These are phyloP conservation scores for Tachycineta bicolor DNA, from an alignment of 2,113 vertebrate genomes.

Conservation along the genomic window DNA sequence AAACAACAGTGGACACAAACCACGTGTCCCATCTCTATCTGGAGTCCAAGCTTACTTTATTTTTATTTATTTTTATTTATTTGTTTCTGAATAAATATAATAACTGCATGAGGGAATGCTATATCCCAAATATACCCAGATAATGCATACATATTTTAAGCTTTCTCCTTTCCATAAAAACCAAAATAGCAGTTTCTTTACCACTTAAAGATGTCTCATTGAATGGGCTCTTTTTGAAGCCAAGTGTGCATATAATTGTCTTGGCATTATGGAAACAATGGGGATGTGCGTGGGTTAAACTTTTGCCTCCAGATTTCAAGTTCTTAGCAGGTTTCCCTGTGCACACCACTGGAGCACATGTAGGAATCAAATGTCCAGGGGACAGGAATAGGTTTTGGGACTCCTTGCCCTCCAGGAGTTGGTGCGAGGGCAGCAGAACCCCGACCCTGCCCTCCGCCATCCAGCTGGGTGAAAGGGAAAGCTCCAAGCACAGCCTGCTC, in stretches of 20 bases:
- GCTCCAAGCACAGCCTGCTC: not conserved
- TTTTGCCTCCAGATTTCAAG: not conserved
- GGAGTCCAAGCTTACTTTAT: not conserved
- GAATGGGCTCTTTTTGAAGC: not conserved
- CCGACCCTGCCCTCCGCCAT: accelerated
- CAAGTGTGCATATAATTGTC: accelerated
- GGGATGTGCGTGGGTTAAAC: not conserved
- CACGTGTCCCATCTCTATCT: not conserved
- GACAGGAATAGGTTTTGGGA: accelerated
- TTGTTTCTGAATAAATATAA: not conserved
- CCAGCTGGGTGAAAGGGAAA: slow-evolving; percentile 43
- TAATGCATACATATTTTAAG: not conserved
- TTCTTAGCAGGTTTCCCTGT: not conserved
- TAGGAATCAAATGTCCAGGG: not conserved
- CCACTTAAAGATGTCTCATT: not conserved
- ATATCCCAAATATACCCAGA: not conserved
- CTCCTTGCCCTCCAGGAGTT: not conserved
- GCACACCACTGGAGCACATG: not conserved
- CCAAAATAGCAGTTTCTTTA: not conserved
- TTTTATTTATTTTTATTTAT: no score
- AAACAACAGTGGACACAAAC: not conserved
- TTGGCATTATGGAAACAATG: not conserved
- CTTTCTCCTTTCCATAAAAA: not conserved
- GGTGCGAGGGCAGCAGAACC: not conserved
- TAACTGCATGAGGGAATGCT: not conserved